Conservation (phyloP, 2,888 invertebrate genomes). For the Orchesellides sinensis region DNA sequence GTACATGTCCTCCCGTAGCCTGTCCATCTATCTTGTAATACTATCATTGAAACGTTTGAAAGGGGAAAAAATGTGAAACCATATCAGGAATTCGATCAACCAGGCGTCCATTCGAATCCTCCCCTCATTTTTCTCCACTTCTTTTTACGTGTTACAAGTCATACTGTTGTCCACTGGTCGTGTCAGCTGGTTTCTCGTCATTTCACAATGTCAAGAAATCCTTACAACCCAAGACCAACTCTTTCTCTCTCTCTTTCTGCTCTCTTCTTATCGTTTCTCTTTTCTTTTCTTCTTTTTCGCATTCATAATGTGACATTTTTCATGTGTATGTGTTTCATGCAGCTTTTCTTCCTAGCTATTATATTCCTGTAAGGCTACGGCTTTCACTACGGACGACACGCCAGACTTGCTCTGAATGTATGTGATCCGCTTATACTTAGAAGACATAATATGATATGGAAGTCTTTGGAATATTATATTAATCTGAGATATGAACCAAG, state of each 20-base stretch:
- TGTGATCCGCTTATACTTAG: too few relatives aligned
- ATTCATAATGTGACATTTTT: constrained; percentile 56
- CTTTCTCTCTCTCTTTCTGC: constrained; percentile 12
- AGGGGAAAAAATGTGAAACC: constrained; percentile 34
- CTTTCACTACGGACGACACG: not conserved
- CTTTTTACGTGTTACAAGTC: constrained; percentile 34
- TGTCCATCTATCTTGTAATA: not conserved
- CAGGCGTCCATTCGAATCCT: constrained; percentile 49
- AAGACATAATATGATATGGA: too few relatives aligned
- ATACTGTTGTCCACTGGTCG: constrained; percentile 42
- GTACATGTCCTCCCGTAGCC: not conserved
- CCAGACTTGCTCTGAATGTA: too few relatives aligned
- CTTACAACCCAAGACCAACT: constrained; percentile 38
- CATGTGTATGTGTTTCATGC: constrained; percentile 37
- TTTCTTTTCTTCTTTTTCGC: constrained; percentile 24
- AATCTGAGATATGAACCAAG: constrained; percentile 35
- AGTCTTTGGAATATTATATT: constrained; percentile 42
- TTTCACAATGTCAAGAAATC: constrained; percentile 52
- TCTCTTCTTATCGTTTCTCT: constrained; percentile 34
- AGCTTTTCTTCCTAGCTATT: constrained; percentile 2
- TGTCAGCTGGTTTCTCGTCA: constrained; percentile 52
- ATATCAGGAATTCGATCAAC: constrained; percentile 53
- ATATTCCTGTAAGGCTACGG: not conserved
- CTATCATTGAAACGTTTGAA: not conserved
- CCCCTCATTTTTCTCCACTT: constrained; percentile 34